These are phyloP conservation scores for Diplodus sargus DNA, from an alignment of 2,797 vertebrate genomes.

Conservation along the genomic window DNA sequence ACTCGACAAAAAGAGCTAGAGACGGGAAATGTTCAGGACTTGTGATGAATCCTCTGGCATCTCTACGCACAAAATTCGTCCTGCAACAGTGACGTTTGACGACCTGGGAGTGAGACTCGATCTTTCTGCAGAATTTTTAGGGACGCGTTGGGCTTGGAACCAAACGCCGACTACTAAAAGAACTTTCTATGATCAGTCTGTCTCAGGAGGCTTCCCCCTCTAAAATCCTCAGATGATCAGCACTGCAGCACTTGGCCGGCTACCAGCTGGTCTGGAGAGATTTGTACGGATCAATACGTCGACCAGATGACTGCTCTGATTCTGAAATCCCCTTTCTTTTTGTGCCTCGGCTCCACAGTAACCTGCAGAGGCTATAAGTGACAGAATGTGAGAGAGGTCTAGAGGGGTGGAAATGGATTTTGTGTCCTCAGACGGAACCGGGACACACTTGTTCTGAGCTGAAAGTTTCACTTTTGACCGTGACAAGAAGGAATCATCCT, in stretches of 20 bases:
- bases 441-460: neutral
- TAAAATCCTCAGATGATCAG: neutral
- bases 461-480: neutral
- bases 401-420: slow-evolving; percentile 40
- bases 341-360: neutral
- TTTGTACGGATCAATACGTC: slow-evolving; percentile 35
- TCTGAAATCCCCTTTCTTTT: neutral
- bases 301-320: slow-evolving; percentile 28
- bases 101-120: no score
- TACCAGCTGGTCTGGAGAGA: neutral
- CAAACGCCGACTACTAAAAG: neutral
- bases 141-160: no score
- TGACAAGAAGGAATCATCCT: neutral
- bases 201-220: neutral
- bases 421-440: slow-evolving; percentile 6
- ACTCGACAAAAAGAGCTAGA: no score
- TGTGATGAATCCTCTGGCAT: no score
- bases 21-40: no score
- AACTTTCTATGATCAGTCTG: neutral
- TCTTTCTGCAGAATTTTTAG: no score
- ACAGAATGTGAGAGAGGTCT: neutral
- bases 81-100: no score
- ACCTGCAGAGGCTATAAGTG: neutral
- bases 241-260: neutral
- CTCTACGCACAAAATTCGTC: no score